Conservation (phyloP, 2,797 vertebrate species). For the Platalea minor region DNA sequence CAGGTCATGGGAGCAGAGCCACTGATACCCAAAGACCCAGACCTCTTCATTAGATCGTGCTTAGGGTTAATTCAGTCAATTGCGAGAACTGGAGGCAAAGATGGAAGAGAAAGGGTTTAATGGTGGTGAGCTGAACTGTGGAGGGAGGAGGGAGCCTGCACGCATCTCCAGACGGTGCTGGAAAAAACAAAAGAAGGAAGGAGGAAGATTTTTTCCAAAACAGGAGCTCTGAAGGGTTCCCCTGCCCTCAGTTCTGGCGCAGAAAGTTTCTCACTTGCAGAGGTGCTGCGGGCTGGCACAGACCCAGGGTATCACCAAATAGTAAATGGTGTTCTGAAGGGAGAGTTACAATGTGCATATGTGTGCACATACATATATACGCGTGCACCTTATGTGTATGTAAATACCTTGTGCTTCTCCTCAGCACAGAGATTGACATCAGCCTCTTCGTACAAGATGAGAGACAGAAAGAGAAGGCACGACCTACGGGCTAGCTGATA, state of each 20-base stretch:
- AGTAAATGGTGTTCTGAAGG: not conserved
- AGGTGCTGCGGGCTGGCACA: not conserved
- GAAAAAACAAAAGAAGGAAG: not conserved
- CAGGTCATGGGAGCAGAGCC: not conserved
- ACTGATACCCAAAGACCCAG: not conserved
- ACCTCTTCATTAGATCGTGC: not conserved
- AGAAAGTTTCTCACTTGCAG: not conserved
- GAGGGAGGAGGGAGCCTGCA: not conserved
- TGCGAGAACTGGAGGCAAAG: not conserved
- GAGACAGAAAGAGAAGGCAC: not conserved
- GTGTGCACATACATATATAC: too few species aligned
- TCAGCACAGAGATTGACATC: not conserved
- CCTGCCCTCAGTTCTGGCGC: not conserved
- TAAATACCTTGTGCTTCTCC: not conserved
- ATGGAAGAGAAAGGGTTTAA: not conserved
- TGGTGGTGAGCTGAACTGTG: not conserved
- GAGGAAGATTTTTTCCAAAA: not conserved
- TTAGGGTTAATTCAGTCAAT: not conserved
- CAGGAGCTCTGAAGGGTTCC: not conserved
- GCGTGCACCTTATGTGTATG: not conserved
- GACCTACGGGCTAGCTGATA: not conserved
- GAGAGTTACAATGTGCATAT: not conserved
- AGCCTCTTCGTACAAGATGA: not conserved
- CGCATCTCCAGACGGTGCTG: not conserved
- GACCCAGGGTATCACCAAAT: not conserved